Conservation (phyloP, 1,140 invertebrate species). For the Drosophila nannoptera region DNA sequence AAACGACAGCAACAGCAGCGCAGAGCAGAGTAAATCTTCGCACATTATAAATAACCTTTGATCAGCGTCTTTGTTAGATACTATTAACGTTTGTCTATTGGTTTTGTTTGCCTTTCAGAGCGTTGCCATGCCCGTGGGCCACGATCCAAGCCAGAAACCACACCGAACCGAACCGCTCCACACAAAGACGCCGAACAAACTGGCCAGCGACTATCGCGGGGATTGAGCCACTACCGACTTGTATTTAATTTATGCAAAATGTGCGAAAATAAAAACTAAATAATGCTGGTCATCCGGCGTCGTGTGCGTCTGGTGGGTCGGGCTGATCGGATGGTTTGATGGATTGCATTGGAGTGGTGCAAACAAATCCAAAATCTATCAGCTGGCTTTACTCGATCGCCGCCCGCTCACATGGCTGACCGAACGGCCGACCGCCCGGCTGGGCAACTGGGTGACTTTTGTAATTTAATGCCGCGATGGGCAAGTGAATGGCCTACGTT, state of each 20-base stretch:
- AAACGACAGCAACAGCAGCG: conserved; percentile 14
- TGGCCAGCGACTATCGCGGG: conserved; percentile 19
- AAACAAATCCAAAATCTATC: conserved; percentile 60
- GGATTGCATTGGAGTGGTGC: conserved; percentile 21
- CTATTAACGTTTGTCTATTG: conserved; percentile 38
- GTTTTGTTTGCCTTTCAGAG: conserved; percentile 42
- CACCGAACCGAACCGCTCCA: conserved; percentile 48
- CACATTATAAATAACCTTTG: conserved; percentile 51
- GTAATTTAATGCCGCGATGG: conserved; percentile 65
- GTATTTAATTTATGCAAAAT: conserved; percentile 74
- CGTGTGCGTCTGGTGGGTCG: conserved; percentile 16
- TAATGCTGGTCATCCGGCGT: conserved; percentile 60
- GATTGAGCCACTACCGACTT: conserved; percentile 23
- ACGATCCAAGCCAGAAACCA: conserved; percentile 21
- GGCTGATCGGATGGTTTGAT: not conserved
- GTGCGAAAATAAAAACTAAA: conserved; percentile 75
- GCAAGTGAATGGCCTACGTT: conserved; percentile 39
- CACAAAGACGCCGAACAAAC: conserved; percentile 64
- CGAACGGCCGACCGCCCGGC: conserved; percentile 23
- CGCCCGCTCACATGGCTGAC: conserved; percentile 9
- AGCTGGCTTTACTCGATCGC: conserved; percentile 24
- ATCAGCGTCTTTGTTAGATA: conserved; percentile 23
- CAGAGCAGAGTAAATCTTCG: conserved; percentile 31
- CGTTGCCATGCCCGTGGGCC: conserved; percentile 32
- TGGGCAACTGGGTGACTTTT: conserved; percentile 37